phyloP scores from a whole-genome alignment of 2,797 vertebrate genomes.

The Euthynnus affinis region DNA sequence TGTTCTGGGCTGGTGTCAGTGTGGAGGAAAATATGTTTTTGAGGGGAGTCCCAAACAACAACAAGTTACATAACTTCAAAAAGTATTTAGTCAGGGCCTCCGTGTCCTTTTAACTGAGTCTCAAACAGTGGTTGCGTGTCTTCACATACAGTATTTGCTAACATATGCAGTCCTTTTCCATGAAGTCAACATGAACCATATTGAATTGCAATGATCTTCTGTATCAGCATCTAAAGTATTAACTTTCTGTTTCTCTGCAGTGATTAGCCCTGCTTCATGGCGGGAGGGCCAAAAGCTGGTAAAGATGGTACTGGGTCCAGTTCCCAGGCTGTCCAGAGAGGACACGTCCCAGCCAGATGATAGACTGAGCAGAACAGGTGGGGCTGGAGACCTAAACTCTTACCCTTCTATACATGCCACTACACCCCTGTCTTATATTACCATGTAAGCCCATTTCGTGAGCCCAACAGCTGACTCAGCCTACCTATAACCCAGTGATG shows the following conservation, averaged over 20 bases:
- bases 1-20: background rate
- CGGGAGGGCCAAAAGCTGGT: slow-evolving; percentile 95
- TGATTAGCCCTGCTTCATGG: slow-evolving; percentile 93
- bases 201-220: slow-evolving; percentile 6
- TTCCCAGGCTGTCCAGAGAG: slow-evolving; percentile 83
- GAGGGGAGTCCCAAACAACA: background rate
- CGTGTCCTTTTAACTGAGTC: background rate
- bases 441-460: slow-evolving; percentile 4
- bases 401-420: slow-evolving; percentile 7
- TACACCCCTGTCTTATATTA: slow-evolving; percentile 8
- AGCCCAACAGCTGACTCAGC: background rate
- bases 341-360: slow-evolving; percentile 80
- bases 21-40: background rate
- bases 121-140: background rate
- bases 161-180: background rate
- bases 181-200: background rate
- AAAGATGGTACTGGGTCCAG: slow-evolving; percentile 93
- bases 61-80: background rate
- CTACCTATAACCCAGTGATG: slow-evolving; percentile 1
- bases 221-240: slow-evolving; percentile 4
- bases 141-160: background rate
- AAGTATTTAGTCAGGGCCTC: background rate
- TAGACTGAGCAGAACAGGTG: slow-evolving; percentile 85
- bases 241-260: slow-evolving; percentile 63
- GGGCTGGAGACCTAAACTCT: slow-evolving; percentile 39